Evolutionary conservation across 2,888 invertebrate species (phyloP).

Genomic region (Trachelus troglodyta): DNA sequence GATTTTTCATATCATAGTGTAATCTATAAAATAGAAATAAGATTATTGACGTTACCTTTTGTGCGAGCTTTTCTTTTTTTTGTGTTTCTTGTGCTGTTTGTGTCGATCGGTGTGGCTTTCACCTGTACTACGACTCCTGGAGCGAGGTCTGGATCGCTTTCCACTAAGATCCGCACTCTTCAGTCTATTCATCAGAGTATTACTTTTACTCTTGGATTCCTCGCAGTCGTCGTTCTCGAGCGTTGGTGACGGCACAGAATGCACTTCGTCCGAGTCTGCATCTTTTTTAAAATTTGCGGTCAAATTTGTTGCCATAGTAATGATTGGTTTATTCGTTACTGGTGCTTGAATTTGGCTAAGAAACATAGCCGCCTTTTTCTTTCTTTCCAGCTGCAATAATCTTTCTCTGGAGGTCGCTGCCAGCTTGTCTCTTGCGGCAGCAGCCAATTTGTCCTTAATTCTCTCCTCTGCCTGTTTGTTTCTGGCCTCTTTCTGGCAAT

Average conservation of each 20-base stretch:
- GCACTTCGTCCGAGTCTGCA: constrained; percentile 57
- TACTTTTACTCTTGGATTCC: constrained; percentile 38
- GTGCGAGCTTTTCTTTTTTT: constrained; percentile 68
- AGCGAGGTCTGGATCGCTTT: constrained; percentile 54
- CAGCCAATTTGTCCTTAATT: constrained; percentile 71
- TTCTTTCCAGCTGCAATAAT: constrained; percentile 78
- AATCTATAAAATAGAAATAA: background rate
- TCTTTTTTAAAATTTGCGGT: constrained; percentile 18
- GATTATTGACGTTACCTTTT: constrained; percentile 61
- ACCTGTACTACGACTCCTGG: constrained; percentile 55
- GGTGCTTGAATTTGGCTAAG: constrained; percentile 69
- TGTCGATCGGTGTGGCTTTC: constrained; percentile 55
- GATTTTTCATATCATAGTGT: background rate
- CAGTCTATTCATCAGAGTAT: constrained; percentile 57
- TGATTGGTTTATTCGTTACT: constrained; percentile 25
- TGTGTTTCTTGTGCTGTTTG: constrained; percentile 60
- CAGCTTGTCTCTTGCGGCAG: constrained; percentile 70
- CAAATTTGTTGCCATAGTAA: constrained; percentile 7
- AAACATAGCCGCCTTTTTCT: constrained; percentile 86
- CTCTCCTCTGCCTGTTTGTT: constrained; percentile 69
- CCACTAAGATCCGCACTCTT: constrained; percentile 54
- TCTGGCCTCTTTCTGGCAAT: constrained; percentile 56
- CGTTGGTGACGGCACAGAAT: constrained; percentile 55
- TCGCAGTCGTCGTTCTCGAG: constrained; percentile 39
- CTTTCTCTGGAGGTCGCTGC: constrained; percentile 63